These are phyloP conservation scores for Antedon mediterranea DNA, from an alignment of 53 echinoderm and acorn worm species.

Conservation along the genomic window DNA sequence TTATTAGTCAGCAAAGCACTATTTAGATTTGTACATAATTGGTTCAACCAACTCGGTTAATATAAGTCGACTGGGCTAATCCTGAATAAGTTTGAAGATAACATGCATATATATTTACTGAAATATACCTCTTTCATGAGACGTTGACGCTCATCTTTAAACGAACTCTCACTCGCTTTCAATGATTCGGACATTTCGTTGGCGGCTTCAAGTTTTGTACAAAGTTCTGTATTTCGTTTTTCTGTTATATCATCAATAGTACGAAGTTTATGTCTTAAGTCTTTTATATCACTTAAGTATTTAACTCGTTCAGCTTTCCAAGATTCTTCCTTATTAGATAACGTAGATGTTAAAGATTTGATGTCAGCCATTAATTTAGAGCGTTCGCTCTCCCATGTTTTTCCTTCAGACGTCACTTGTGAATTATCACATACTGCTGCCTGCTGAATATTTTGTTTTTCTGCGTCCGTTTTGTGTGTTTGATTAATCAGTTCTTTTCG, in stretches of 20 bases:
- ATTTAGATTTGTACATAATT: too few relatives aligned
- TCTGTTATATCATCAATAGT: conserved; percentile 37
- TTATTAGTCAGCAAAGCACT: too few relatives aligned
- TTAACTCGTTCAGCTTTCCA: conserved; percentile 57
- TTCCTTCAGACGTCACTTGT: not conserved
- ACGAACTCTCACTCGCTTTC: conserved; percentile 57
- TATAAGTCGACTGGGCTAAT: too few relatives aligned
- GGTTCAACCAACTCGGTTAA: too few relatives aligned
- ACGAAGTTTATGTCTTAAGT: conserved; percentile 38
- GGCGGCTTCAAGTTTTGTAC: conserved; percentile 61
- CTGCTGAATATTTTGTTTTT: not conserved
- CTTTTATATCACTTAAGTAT: conserved; percentile 27
- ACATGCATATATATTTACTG: too few relatives aligned
- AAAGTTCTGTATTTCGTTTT: conserved; percentile 30
- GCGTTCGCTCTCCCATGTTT: conserved; percentile 64
- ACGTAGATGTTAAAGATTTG: conserved; percentile 30
- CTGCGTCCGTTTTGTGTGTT: not conserved
- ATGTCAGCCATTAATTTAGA: conserved; percentile 56
- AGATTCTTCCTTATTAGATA: conserved; percentile 43
- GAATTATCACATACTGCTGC: not conserved
- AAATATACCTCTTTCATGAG: conserved; percentile 85
- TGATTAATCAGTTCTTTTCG: not conserved
- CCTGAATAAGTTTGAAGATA: too few relatives aligned
- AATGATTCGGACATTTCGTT: conserved; percentile 76
- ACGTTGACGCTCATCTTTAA: conserved; percentile 77